A percentile compares a stretch with the other conserved stretches of the same genome.
Evolutionary conservation across 2,888 invertebrate species (phyloP).

Genomic region (Oscheius myriophilus): DNA sequence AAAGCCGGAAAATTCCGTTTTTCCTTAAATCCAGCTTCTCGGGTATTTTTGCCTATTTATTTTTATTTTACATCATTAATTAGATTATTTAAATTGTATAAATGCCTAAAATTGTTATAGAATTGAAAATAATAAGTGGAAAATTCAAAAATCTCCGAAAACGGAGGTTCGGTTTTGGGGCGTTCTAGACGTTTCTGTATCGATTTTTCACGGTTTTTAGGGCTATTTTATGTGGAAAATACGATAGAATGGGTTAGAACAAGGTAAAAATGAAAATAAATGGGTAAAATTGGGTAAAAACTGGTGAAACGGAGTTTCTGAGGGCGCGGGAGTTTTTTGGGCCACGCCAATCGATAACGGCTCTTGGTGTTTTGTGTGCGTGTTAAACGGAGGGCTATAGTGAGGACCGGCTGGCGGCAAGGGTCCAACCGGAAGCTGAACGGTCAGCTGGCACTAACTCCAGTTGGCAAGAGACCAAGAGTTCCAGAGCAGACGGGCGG

Average conservation of each 20-base stretch:
- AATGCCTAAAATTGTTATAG: background rate
- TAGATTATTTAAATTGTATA: too few species aligned
- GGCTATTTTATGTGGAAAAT: too few species aligned
- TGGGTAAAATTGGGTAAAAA: background rate
- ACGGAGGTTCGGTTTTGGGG: background rate
- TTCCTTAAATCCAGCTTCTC: too few species aligned
- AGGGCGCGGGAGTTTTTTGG: background rate
- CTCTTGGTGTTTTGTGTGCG: background rate
- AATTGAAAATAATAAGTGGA: background rate
- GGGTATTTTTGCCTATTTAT: too few species aligned
- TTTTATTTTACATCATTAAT: too few species aligned
- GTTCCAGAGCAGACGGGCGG: conserved; percentile 14
- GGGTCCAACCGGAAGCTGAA: conserved; percentile 7
- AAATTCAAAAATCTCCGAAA: conserved; percentile 2
- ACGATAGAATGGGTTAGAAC: too few species aligned
- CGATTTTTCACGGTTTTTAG: too few species aligned
- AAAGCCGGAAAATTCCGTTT: conserved; percentile 7
- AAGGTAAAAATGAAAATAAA: background rate
- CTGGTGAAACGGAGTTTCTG: background rate
- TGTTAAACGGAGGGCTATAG: conserved; percentile 4
- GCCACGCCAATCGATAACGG: conserved; percentile 3
- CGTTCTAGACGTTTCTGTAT: too few species aligned
- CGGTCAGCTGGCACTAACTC: conserved; percentile 18
- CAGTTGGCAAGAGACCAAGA: conserved; percentile 22
- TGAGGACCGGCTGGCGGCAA: conserved; percentile 4